These are phyloP conservation scores for Paramormyrops kingsleyae DNA, from an alignment of 2,113 vertebrate genomes.

Conservation along the genomic window DNA sequence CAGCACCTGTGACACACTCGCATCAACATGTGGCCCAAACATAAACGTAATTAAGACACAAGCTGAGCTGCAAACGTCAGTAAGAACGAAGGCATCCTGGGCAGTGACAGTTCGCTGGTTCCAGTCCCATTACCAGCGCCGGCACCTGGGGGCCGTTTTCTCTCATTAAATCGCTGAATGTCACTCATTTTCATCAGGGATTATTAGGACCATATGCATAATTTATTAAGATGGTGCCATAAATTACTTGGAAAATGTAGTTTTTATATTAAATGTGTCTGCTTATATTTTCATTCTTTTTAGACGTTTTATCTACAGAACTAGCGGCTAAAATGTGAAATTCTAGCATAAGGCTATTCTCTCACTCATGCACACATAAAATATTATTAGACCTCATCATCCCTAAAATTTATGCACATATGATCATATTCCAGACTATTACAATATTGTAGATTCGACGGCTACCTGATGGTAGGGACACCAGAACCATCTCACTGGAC, in stretches of 20 bases:
- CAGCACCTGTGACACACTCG: not conserved
- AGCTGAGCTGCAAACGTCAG: not conserved
- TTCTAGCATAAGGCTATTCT: not conserved
- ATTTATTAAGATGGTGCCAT: not conserved
- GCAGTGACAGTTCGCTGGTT: not conserved
- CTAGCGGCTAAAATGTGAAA: not conserved
- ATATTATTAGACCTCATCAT: not conserved
- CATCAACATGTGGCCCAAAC: conserved; percentile 5
- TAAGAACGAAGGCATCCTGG: not conserved
- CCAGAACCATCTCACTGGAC: not conserved
- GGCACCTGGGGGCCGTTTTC: not conserved
- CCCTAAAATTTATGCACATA: not conserved
- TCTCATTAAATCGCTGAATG: not conserved
- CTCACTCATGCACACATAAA: not conserved
- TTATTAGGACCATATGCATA: not conserved
- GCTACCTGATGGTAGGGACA: not conserved
- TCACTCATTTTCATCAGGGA: not conserved
- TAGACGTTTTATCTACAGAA: not conserved
- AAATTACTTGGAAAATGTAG: not conserved
- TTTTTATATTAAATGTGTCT: not conserved
- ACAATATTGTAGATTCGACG: not conserved
- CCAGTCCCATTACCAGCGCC: not conserved
- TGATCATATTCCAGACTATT: not conserved
- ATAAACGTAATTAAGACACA: not conserved
- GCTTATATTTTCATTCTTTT: not conserved